Evolutionary conservation across 2,888 invertebrate species (phyloP).

Genomic region (Caenorhabditis sp.): DNA sequence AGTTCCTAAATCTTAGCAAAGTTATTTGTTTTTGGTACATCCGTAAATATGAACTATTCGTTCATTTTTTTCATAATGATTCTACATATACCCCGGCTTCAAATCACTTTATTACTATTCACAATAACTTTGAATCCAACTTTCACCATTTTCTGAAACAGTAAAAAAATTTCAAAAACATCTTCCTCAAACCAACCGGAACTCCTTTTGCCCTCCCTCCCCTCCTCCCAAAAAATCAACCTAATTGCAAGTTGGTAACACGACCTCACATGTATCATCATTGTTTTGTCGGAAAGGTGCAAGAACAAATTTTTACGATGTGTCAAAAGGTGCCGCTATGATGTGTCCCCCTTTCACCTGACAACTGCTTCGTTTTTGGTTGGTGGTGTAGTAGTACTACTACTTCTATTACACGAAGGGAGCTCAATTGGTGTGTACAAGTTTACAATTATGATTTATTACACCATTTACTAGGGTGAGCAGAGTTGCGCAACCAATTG

Average conservation of each 20-base stretch:
- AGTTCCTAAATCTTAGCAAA: too few species aligned
- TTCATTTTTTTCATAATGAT: too few species aligned
- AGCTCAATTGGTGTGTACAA: not conserved
- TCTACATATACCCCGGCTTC: too few species aligned
- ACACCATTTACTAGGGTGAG: not conserved
- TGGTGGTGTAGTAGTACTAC: not conserved
- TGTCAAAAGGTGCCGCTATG: constrained; percentile 25
- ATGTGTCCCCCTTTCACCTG: not conserved
- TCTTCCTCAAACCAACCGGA: too few species aligned
- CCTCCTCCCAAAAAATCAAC: too few species aligned
- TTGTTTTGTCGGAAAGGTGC: constrained; percentile 39
- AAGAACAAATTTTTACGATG: constrained; percentile 34
- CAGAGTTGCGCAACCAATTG: not conserved
- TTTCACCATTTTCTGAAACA: too few species aligned
- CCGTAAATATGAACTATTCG: too few species aligned
- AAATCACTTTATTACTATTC: too few species aligned
- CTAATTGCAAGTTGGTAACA: not conserved
- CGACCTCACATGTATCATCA: constrained; percentile 8
- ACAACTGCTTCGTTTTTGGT: not conserved
- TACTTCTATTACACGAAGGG: not conserved
- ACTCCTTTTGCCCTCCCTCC: too few species aligned
- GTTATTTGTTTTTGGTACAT: too few species aligned
- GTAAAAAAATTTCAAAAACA: too few species aligned
- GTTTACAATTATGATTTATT: not conserved
- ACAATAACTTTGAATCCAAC: too few species aligned